Base-by-base conservation (phyloP, 2,888 invertebrate genomes). In the Electrophaes corylata region DNA sequence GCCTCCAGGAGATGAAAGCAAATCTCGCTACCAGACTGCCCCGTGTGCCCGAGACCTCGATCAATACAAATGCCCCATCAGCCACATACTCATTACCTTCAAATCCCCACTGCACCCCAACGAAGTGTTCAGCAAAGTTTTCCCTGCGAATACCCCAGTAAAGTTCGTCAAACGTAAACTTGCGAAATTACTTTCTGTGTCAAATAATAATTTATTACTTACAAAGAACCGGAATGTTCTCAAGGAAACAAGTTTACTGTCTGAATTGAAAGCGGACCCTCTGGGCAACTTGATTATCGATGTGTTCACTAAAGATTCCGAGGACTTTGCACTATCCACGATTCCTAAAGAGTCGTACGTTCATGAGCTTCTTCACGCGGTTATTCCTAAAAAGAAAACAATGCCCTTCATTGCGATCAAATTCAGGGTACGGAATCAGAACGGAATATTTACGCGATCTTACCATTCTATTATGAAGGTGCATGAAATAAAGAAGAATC, bases 401-500 rank as follows among this genome's bases (percentile, higher is more conserved):
- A 79, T 86, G 74, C 84, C 89, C n/a, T 91, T 90, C 67, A 86
- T 91, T 65, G 91, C 89, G 4, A 86, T 91, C 16, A 91, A 91
- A 69, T 91, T 91, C 70, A 84, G 71, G 67, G 72, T 91, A 6
- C 73, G 73, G n/a, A 85, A 86, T 69, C 91, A 91, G 69, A 85
- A 81, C 62, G 78, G 73, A 10, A 72, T 74, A 33, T 93, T 93
- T 65, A 93, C 93, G 10, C 88, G 93, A 39, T 91, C 93, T 0
- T 93, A 93, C 64, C 87, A 92, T 52, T 86, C 88, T 0, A 84
- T 86, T 18, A 90, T 92, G 76, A 93, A 90, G 58, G 81, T 95
- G 45, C 88, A 84, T 50, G 93, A 93, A 70, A 88, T 95, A 39
- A 94, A 94, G 75, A 91, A 92, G 66, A 93, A 94, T 68, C 84